These are phyloP conservation scores for Muscicapa comitata DNA, from an alignment of 2,797 vertebrate species.

Conservation along the genomic window DNA sequence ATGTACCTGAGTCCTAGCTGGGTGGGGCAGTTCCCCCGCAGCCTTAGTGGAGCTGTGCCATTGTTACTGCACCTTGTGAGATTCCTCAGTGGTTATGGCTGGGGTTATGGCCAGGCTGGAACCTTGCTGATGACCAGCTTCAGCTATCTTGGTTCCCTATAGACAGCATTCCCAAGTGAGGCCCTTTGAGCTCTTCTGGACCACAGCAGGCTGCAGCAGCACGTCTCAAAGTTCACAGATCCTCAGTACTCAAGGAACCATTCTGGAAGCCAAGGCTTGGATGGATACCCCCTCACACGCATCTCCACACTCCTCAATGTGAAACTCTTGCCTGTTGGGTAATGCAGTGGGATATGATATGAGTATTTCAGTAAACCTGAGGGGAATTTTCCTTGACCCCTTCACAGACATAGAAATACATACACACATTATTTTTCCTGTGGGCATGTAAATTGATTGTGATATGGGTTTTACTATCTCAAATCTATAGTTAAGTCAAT, in stretches of 20 bases:
- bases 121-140: not conserved
- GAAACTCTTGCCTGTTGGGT: not conserved
- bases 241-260: rapidly evolving
- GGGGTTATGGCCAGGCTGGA: too few species aligned
- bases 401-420: not conserved
- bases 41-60: too few species aligned
- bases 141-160: too few species aligned
- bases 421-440: not conserved
- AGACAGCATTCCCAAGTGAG: not conserved
- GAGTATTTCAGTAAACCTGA: not conserved
- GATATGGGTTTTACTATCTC: not conserved
- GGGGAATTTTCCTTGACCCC: not conserved
- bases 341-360: not conserved
- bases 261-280: too few species aligned
- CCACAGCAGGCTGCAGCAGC: not conserved
- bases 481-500: not conserved
- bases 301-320: rapidly evolving
- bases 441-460: not conserved
- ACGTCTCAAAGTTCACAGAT: not conserved
- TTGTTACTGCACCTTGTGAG: rapidly evolving
- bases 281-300: too few species aligned
- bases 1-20: rapidly evolving
- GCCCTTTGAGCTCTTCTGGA: not conserved
- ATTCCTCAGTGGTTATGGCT: too few species aligned
- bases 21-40: too few species aligned